Conservation (phyloP, 1,140 invertebrate genomes). For the Leptoteleia sp. region DNA sequence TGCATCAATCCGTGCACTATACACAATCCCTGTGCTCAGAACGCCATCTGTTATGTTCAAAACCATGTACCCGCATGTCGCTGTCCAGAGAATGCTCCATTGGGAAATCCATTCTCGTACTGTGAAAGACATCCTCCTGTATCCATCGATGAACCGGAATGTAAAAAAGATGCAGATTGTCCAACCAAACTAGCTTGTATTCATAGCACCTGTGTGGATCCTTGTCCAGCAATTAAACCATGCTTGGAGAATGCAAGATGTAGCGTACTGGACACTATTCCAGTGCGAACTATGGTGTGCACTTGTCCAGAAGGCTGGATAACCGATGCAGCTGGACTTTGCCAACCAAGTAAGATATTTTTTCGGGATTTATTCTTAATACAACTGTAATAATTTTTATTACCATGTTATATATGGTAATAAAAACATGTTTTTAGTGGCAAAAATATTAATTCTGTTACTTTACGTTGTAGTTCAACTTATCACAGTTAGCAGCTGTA, state of each 20-base stretch:
- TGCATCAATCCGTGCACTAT: slow-evolving; percentile 89
- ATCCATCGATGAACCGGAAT: slow-evolving; percentile 85
- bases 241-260: slow-evolving; percentile 87
- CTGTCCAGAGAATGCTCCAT: slow-evolving; percentile 87
- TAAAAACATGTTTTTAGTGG: no score
- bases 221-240: slow-evolving; percentile 87
- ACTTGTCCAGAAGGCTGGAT: slow-evolving; percentile 91
- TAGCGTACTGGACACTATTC: slow-evolving; percentile 89
- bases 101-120: slow-evolving; percentile 89
- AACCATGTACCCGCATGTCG: slow-evolving; percentile 89
- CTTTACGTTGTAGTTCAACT: slow-evolving; percentile 81
- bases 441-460: no score
- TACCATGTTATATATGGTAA: no score
- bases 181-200: slow-evolving; percentile 90
- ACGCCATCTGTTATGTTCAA: slow-evolving; percentile 88
- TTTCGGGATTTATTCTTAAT: not conserved
- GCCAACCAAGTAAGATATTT: slow-evolving; percentile 81
- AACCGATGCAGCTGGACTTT: slow-evolving; percentile 88
- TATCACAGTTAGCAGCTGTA: slow-evolving; percentile 86
- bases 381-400: no score
- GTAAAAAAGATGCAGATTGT: slow-evolving; percentile 89
- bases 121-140: slow-evolving; percentile 83
- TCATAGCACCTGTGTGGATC: slow-evolving; percentile 88
- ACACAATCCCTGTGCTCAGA: slow-evolving; percentile 87
- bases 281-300: slow-evolving; percentile 91